Conservation (phyloP, 2,113 vertebrate species). For the Sialia sialis region DNA sequence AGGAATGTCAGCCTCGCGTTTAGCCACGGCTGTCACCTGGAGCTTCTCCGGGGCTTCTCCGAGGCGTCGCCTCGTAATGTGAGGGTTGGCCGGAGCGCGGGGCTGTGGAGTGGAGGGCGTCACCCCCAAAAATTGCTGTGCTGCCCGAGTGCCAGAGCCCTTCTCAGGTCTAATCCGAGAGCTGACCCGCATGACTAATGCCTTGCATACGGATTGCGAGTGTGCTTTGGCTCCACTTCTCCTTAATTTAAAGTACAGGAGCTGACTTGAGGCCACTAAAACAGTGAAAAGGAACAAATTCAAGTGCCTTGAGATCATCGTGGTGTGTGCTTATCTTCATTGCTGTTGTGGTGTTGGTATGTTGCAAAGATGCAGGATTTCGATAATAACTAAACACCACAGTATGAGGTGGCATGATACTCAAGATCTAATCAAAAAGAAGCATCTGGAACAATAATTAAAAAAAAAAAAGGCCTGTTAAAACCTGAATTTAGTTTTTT, state of each 20-base stretch:
- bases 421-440: background rate
- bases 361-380: background rate
- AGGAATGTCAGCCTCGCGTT: background rate
- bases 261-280: background rate
- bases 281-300: background rate
- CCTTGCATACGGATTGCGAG: background rate
- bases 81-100: background rate
- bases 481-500: background rate
- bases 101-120: background rate
- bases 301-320: fast-evolving
- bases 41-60: background rate
- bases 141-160: background rate
- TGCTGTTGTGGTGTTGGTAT: background rate
- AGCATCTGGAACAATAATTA: background rate
- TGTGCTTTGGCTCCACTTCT: background rate
- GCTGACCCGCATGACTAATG: background rate
- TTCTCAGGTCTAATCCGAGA: background rate
- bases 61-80: fast-evolving
- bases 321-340: background rate
- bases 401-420: background rate
- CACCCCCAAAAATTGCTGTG: background rate
- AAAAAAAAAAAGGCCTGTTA: fast-evolving
- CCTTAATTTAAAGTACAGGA: background rate
- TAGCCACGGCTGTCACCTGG: background rate
- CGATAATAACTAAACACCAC: background rate